These are phyloP conservation scores for Drosophila fuyamai DNA, from an alignment of 1,140 invertebrate genomes.

Conservation along the genomic window DNA sequence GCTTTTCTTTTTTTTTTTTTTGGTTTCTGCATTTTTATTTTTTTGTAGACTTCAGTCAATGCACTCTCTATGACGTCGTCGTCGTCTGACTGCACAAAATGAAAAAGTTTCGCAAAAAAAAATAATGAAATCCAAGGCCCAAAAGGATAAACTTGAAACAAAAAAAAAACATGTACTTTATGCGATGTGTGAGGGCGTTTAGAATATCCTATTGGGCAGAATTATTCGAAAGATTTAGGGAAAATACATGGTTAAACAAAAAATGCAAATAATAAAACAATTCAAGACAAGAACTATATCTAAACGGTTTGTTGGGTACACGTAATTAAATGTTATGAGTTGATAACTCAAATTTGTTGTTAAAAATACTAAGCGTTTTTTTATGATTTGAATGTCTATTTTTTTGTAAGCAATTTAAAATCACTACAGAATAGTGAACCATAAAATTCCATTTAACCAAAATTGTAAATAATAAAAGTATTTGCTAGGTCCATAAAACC, in stretches of 20 bases:
- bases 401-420: too few species aligned
- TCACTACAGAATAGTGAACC: too few species aligned
- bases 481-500: neutral
- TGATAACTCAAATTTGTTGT: too few species aligned
- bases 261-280: neutral
- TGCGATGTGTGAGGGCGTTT: neutral
- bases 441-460: too few species aligned
- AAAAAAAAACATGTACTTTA: constrained; percentile 33
- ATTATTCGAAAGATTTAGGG: too few species aligned
- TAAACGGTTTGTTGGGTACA: too few species aligned
- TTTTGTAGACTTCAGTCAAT: constrained; percentile 78
- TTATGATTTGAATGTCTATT: too few species aligned
- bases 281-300: too few species aligned
- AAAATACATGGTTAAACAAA: neutral
- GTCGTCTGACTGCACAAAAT: constrained; percentile 82
- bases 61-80: constrained; percentile 77
- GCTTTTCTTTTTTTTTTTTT: constrained; percentile 26
- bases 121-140: constrained; percentile 72
- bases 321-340: too few species aligned
- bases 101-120: constrained; percentile 79
- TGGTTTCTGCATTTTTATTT: constrained; percentile 46
- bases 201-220: constrained; percentile 9
- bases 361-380: too few species aligned
- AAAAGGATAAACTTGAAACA: constrained; percentile 72
- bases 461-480: too few species aligned